Base-by-base conservation (phyloP, 2,888 invertebrate species). In the Sabatieria punctata region DNA sequence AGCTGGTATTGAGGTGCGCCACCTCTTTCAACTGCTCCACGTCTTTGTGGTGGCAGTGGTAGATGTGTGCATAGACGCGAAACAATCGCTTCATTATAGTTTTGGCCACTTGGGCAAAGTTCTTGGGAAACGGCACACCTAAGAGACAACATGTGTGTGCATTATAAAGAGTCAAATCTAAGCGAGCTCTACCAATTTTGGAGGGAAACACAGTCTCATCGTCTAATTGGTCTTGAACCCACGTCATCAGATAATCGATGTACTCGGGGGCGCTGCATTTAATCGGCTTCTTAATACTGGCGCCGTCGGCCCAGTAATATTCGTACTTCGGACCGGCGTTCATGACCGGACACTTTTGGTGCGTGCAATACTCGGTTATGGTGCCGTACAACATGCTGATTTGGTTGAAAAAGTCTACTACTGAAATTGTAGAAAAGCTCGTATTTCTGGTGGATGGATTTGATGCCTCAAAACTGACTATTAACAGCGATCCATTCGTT, bases 401-500 rank as follows among this genome's bases (percentile, higher is more conserved):
- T 76, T 99, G 97, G 72, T 97, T 97, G 73, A 95, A 97, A 71
- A 97, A 97, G 72, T 97, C 97, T 53, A 97, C 93, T 63, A 93
- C 93, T 93, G 71, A 37, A 76, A 74, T 48, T 50, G 52, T 50
- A 52, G 18, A 47, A n/a, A 46, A 35, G 30, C 15, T 11, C 8
- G 30, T 30, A 15, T 30, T 30, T 11, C 15, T 30, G 8, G 15
- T 15, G 30, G 8, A 30, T 15, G 30, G 30, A 11, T 11, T 15
- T 30, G 15, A 30, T 30, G 30, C 30, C 15, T n/a, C n/a, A n/a
- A 41, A 26, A 77, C 85, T 78, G 70, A 89, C 95, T 95, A 68
- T 99, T 97, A 40, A 97, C 95, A 46, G 97, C 97, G 37, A 99
- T 88, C 97, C 97, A 97, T 74, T 99, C 97, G 65, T 97, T 95